phyloP scores from a whole-genome alignment of 1,140 invertebrate species.

The Calosoma granatense region DNA sequence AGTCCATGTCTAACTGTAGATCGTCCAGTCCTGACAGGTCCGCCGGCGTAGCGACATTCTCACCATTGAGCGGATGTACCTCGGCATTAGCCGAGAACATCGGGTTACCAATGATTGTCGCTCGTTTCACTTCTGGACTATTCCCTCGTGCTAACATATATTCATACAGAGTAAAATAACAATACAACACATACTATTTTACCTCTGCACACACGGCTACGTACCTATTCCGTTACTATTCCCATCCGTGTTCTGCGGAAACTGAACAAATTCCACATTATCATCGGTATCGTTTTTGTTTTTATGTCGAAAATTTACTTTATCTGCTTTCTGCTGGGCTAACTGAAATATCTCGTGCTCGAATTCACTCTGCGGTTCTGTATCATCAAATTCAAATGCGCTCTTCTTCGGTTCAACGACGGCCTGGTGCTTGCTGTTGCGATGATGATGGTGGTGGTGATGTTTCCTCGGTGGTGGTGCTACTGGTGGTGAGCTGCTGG shows the following conservation, averaged over 20 bases:
- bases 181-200: too few species aligned
- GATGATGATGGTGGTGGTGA: slow-evolving; percentile 26
- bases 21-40: slow-evolving; percentile 58
- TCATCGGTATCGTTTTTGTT: slow-evolving; percentile 18
- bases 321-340: background rate
- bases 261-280: slow-evolving; percentile 31
- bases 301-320: slow-evolving; percentile 11
- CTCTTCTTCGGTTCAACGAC: slow-evolving; percentile 22
- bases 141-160: slow-evolving; percentile 29
- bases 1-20: slow-evolving; percentile 82
- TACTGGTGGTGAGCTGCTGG: slow-evolving; percentile 15
- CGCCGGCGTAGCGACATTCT: slow-evolving; percentile 33
- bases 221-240: slow-evolving; percentile 20
- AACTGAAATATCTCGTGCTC: slow-evolving; percentile 18
- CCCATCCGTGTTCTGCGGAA: slow-evolving; percentile 24
- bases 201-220: too few species aligned
- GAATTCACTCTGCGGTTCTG: slow-evolving; percentile 17
- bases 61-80: slow-evolving; percentile 30
- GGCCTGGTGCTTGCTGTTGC: slow-evolving; percentile 23
- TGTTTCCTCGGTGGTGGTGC: slow-evolving; percentile 17
- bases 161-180: background rate
- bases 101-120: slow-evolving; percentile 77
- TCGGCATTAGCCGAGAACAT: slow-evolving; percentile 52
- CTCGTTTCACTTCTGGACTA: slow-evolving; percentile 60
- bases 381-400: slow-evolving; percentile 32